Base-by-base conservation (phyloP, 2,113 vertebrate species). In the Syrrhaptes paradoxus region DNA sequence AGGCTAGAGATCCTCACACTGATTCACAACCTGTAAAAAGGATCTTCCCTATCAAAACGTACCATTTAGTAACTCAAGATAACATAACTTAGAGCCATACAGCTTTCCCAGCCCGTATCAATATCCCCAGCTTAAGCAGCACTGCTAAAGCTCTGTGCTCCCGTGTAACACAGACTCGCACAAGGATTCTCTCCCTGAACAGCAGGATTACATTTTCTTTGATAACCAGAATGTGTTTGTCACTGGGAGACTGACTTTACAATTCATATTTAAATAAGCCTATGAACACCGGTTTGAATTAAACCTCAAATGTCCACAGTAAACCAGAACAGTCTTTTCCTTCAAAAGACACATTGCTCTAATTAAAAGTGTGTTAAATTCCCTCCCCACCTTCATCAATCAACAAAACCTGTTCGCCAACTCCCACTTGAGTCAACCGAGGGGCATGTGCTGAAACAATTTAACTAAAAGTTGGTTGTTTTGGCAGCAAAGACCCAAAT, bases 381-480 rank as follows among this genome's bases (percentile, higher is more conserved):
- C 16, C 20, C n/a, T n/a, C 6, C 25, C 34, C 11, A 5, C 28
- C 18, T 68, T 67, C 28, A 28, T 6, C 7, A 71, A n/a, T 4
- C 4, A 25, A 57, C 5, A 51, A 55, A 77, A 21, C 4, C 11
- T 4, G 1, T 28, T 49, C 71, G 20, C 4, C 9, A 28, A 11
- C 38, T 81, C 32, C 34, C 9, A 6, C 8, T 28, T 54, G 7
- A 43, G 8, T n/a, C 25, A 25, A 38, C 36, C 41, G 8, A 32
- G 14, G 5, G 57, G 13, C 11, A 25, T 0, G 0, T 1, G 2
- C 3, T 5, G 10, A 67, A 85, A 9, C 4, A 29, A 21, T n/a
- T 29, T 32, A n/a, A 77, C 6, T 8, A 43, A 62, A 54, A 57
- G 20, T 1, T 0, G 0, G 3, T 34, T 32, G 9, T 20, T 87